Evolutionary conservation across 2,888 invertebrate species (phyloP), one percentile per base, ranked within the genome.

Genomic region (Cancer borealis): DNA sequence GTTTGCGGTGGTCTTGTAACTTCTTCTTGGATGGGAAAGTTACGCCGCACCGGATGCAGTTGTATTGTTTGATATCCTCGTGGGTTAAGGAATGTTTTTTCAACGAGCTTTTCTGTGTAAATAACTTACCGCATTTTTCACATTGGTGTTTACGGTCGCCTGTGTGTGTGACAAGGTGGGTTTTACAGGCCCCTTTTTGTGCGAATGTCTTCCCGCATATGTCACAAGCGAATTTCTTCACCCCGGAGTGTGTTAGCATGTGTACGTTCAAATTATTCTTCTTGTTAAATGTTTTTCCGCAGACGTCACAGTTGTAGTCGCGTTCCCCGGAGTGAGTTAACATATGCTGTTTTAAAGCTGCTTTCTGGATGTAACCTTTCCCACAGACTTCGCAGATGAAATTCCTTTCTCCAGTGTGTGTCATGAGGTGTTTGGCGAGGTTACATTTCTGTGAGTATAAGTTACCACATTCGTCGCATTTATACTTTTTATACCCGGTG

Each of bases 81-180:
- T 91, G 91, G 1, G 39, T 91, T 5, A 54, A 30, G 49, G 49
- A 49, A 8, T 91, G 91, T 12, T 60, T 49, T n/a, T 47, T 60
- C 73, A 95, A 54, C 45, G 94, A 90, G 47, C 84, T 79, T 45
- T 91, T 88, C 26, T 90, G 89, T 26, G 54, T 89, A 96, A 98
- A 98, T 60, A 98, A 97, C 96, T 98, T 98, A 96, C 98, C 98
- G 96, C 98, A 98, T 96, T 98, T 97, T 96, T 97, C 97, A 96
- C 98, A 98, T 96, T 98, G 98, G 96, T 97, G 98, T 26, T 98
- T 98, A 96, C 98, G 98, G 96, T 98, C 98, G 95, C 98, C 98
- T 95, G 98, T 97, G 96, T 98, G 98, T 96, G 88, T 88, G 73
- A 87, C 60, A n/a, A 92, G 26, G 47, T 94, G 94, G n/a, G 39